Evolutionary conservation across 2,113 vertebrate genomes (phyloP).

Genomic region (Semicossyphus pulcher): DNA sequence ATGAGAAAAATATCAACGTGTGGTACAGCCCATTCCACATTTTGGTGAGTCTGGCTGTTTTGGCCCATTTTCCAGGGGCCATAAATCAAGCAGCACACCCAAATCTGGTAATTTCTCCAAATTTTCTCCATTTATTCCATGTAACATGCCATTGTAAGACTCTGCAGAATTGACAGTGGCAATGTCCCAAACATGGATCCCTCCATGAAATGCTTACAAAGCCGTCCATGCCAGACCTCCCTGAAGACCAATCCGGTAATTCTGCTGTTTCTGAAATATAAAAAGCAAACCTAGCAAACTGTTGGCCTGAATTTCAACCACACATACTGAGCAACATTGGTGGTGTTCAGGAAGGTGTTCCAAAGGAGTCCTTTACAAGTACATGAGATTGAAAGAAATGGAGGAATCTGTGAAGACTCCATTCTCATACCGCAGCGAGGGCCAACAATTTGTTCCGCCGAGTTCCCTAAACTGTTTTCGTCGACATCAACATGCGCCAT

Average conservation of each 20-base stretch:
- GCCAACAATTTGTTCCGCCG: constrained; percentile 63
- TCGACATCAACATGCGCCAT: constrained; percentile 44
- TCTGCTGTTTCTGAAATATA: constrained; percentile 69
- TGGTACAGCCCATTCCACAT: not conserved
- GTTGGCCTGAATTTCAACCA: constrained; percentile 39
- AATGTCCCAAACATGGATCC: constrained; percentile 43
- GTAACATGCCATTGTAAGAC: constrained; percentile 8
- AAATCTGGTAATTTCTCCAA: not conserved
- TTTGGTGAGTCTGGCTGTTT: not conserved
- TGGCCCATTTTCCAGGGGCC: not conserved
- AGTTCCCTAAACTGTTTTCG: constrained; percentile 61
- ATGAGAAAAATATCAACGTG: not conserved
- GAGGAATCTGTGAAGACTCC: constrained; percentile 46
- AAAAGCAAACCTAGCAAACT: constrained; percentile 57
- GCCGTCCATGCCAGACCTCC: constrained; percentile 68
- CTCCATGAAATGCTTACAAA: constrained; percentile 26
- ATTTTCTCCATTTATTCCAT: constrained; percentile 23
- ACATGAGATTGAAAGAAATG: constrained; percentile 15
- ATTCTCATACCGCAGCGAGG: constrained; percentile 34
- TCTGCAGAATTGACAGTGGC: constrained; percentile 34
- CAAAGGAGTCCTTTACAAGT: constrained; percentile 33
- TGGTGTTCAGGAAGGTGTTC: constrained; percentile 33
- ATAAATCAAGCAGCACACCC: constrained; percentile 8
- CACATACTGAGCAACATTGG: constrained; percentile 42
- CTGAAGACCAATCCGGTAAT: constrained; percentile 65